Evolutionary conservation across 2,113 vertebrate species (phyloP), one percentile per base, ranked within the genome.

Genomic region (Camelus bactrianus): DNA sequence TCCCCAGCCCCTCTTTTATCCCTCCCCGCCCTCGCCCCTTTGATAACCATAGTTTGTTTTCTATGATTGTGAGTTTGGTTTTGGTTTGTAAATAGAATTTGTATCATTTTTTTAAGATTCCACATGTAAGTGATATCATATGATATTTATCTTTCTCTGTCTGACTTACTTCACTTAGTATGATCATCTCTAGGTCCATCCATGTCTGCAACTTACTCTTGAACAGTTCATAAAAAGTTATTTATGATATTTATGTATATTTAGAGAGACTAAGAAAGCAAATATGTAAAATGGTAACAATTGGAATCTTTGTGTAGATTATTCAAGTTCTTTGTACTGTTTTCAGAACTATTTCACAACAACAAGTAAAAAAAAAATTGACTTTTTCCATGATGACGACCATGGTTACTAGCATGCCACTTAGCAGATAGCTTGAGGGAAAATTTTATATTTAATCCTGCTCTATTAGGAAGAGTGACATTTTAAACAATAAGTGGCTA

Each of bases 381-480:
- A 30, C 35, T 42, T 87, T 91, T 94, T 93, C 24, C 69, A 16
- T 76, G 19, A 67, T 81, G 50, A 80, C 17, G 35, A 26, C 35
- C 12, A 13, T 79, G 30, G 54, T 42, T 56, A 79, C 35, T 60
- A 77, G 28, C 11, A 50, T 56, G 64, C 15, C 38, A 58, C 48
- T 91, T 62, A 67, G 56, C 28, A 30, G 4, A 50, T 22, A 77
- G 17, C 85, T 96, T 17, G 11, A 16, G 17, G 19, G 35, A 10
- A 11, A 16, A 14, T 46, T 64, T 76, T 86, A 10, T 54, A 86
- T 48, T 92, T 69, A 86, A 82, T 83, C 30, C 81, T 60, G 15
- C 94, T 10, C 48, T 82, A 3, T 82, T 67, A 94, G 20, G 89
- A 89, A 76, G 92, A 82, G 62, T 94, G 87, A 69, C 42, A 58